Evolutionary conservation across 1,140 invertebrate genomes (phyloP), one percentile per base, ranked within the genome.

Genomic region (Solenopsis invicta): DNA sequence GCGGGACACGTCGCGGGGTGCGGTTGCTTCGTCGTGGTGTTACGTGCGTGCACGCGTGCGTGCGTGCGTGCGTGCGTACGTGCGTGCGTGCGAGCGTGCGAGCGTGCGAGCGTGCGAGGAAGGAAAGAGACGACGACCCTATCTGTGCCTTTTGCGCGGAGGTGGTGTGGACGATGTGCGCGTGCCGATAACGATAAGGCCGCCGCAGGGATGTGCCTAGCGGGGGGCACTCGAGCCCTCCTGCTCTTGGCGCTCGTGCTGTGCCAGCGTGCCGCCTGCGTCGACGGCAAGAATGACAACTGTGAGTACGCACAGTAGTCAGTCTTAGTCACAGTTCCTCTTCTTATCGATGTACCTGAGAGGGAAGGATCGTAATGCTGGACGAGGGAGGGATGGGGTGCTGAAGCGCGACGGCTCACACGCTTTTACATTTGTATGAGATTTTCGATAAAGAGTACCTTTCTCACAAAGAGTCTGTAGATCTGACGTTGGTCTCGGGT

Each of bases 1-100:
- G 84, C 82, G 87, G 69, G 88, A 86, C 34, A 84, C 90, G 61
- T 75, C 89, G 90, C 78, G 89, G 89, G 88, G 89, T 90, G 86
- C 88, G 88, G 85, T 88, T 87, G 78, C 61, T 85, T 78, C 64
- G 72, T 84, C n/a, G 54, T 71, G 21, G 18, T 77, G 37, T 50
- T 12, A 48, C 48, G 48, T 48, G 48, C 48, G 16, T 66, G 67
- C 64, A 10, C 71, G 34, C 56, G 59, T 64, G 56, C 56, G 21
- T 37, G 45, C 59, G 59, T 45, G 67, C 56, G 61, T 66, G 61
- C 59, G 37, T 29, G 48, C 62, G 62, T 41, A 61, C 76, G 41
- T 48, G n/a, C n/a, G n/a, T n/a, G n/a, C n/a, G n/a, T n/a, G n/a
- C n/a, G n/a, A n/a, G 48, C 48, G 16, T 66, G 67, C 64, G 10